Base-by-base conservation (phyloP, 2,888 invertebrate species). In the Pollenia angustigena region DNA sequence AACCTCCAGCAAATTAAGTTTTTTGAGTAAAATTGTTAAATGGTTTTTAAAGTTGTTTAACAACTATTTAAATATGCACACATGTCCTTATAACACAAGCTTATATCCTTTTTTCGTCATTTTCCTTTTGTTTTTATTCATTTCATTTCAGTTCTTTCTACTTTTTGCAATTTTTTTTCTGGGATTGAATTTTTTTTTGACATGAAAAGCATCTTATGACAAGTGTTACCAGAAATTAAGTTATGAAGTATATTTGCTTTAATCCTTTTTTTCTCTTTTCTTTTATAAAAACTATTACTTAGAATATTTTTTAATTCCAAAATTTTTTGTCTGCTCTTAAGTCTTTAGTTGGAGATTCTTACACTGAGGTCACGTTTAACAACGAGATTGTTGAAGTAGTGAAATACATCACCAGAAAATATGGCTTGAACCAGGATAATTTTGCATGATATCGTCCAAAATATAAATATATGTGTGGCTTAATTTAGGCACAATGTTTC, bases 191-290 rank as follows among this genome's bases (percentile, higher is more conserved):
- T 52, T 52, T 23, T 66, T 16, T 48, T 23, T 23, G 54, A 80
- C 68, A 71, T 40, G 44, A 64, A 64, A 62, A 69, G 8, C 48
- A 75, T 81, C 18, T 71, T 75, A 71, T 76, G 32, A 18, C 72
- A 62, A 60, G 23, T 62, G 68, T 69, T 52, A 48, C 60, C 56
- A 75, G 54, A 76, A 75, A 76, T 85, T 74, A 82, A 69, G 44
- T 82, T 82, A 79, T 56, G 50, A 71, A 75, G 60, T 54, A 12
- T 62, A 69, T 76, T 54, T 69, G 8, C 68, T 8, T 69, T 50
- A 40, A 69, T 60, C 46, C 54, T 72, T 62, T 66, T 23, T 78
- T 7, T n/a, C 32, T 54, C 9, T 8, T 48, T 0, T 32, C 14
- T 48, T 32, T 11, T 7, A 18, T 11, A 44, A 48, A 12, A 40